Percentiles rank a stretch among this genome's conserved stretches.
Evolutionary conservation across 2,888 invertebrate genomes (phyloP).

Genomic region (Adelognathus sp.): DNA sequence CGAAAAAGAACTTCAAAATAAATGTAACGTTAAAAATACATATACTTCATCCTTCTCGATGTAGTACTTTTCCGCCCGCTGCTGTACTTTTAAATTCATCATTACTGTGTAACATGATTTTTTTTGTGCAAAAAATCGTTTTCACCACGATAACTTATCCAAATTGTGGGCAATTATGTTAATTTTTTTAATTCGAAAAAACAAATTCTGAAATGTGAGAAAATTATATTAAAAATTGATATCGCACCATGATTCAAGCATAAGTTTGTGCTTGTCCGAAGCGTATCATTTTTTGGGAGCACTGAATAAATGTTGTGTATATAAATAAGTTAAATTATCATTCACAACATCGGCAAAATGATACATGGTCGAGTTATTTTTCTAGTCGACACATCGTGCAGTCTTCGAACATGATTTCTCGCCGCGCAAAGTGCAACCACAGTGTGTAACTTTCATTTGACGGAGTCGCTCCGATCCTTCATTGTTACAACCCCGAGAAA

Average conservation of each 20-base stretch:
- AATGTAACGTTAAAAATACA: too few species aligned
- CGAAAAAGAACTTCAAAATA: too few species aligned
- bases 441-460: background rate
- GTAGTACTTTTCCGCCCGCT: too few species aligned
- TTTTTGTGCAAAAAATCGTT: background rate
- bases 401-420: background rate
- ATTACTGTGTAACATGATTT: background rate
- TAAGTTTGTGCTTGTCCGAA: too few species aligned
- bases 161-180: background rate
- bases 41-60: too few species aligned
- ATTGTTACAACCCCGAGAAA: too few species aligned
- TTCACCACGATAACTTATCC: background rate
- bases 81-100: background rate
- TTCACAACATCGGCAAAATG: background rate
- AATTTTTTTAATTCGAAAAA: background rate
- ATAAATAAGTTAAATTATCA: background rate
- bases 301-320: background rate
- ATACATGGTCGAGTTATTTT: background rate
- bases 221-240: too few species aligned
- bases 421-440: background rate
- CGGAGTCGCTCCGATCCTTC: background rate
- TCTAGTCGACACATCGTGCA: background rate
- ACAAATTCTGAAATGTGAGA: too few species aligned
- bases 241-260: too few species aligned
- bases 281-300: too few species aligned